Base-by-base conservation (phyloP, 2,797 vertebrate genomes). In the Gymnopithys bicolor region DNA sequence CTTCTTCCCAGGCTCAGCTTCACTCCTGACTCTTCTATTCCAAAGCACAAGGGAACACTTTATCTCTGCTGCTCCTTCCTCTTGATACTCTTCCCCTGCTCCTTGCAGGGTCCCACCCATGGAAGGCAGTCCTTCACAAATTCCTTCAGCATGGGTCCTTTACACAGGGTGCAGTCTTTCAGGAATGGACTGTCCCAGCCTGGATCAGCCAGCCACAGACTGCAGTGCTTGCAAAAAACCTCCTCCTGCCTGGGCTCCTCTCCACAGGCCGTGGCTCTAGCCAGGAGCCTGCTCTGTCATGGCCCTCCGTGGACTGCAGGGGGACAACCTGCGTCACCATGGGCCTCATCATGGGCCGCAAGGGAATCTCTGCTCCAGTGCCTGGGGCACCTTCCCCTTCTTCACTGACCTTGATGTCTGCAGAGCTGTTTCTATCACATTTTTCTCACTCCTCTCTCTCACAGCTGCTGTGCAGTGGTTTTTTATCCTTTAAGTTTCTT, bases 61-160 rank as follows among this genome's bases (percentile, higher is more conserved):
- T 30, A 12, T 75, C 10, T 82, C 59, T 79, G 28, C 55, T 4
- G 1, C 19, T 73, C 7, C 32, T 73, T 84, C 17, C 7, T 84
- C 28, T 19, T 79, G 30, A 19, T 35, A 30, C 8, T 63, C 35
- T 56, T 70, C 48, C 6, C 39, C 3, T 51, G 12, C 23, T 69
- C 6, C 33, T 32, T 2, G 0, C 23, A 24, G 10, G 10, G 7
- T 33, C n/a, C 17, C 14, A 23, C 8, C 18, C 28, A 7, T 8
- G 8, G 14, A n/a, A 45, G n/a, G 23, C n/a, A 16, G 2, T 33
- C 21, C 17, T 45, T 64, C 21, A 3, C 9, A 19, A 11, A 5
- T 6, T 16, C 3, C 9, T 63, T 56, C 11, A 45, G 28, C 5
- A 1, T 24, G 19, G 22, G 16, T 41, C 32, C 7, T 56, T 76